Conservation (phyloP, 1,140 invertebrate genomes). For the Neodiprion pinetum region DNA sequence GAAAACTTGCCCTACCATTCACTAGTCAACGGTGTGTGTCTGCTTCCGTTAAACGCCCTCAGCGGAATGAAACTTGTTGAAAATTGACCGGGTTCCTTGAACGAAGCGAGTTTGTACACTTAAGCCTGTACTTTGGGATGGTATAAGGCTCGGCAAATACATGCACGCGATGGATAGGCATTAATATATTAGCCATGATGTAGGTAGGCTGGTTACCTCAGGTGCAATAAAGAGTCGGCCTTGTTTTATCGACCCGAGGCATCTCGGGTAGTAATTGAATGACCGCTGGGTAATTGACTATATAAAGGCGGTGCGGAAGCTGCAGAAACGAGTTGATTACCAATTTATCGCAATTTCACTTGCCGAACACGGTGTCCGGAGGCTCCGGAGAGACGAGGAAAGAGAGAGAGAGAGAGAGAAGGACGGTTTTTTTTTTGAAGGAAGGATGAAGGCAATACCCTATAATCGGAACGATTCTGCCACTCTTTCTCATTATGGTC, state of each 20-base stretch:
- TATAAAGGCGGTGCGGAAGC: not conserved
- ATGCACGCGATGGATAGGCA: too few relatives aligned
- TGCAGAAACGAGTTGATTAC: not conserved
- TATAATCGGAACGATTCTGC: conserved; percentile 26
- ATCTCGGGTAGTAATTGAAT: not conserved
- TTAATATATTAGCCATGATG: too few relatives aligned
- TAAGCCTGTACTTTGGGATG: too few relatives aligned
- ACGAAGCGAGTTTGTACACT: too few relatives aligned
- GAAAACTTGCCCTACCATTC: too few relatives aligned
- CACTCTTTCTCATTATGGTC: too few relatives aligned
- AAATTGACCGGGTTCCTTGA: too few relatives aligned
- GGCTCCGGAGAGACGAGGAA: not conserved
- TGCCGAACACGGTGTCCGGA: conserved; percentile 13
- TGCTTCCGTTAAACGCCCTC: too few relatives aligned
- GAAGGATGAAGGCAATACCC: conserved; percentile 20
- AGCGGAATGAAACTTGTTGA: too few relatives aligned
- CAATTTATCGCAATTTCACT: not conserved
- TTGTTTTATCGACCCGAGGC: not conserved
- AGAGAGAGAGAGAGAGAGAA: not conserved
- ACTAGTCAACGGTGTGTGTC: too few relatives aligned
- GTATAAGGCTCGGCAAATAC: too few relatives aligned
- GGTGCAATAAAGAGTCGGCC: not conserved
- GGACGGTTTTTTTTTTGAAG: not conserved
- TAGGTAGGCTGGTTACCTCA: not conserved
- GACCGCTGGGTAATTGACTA: not conserved